phyloP scores from a whole-genome alignment of 2,113 vertebrate genomes.

The Ptychochromis oligacanthus region DNA sequence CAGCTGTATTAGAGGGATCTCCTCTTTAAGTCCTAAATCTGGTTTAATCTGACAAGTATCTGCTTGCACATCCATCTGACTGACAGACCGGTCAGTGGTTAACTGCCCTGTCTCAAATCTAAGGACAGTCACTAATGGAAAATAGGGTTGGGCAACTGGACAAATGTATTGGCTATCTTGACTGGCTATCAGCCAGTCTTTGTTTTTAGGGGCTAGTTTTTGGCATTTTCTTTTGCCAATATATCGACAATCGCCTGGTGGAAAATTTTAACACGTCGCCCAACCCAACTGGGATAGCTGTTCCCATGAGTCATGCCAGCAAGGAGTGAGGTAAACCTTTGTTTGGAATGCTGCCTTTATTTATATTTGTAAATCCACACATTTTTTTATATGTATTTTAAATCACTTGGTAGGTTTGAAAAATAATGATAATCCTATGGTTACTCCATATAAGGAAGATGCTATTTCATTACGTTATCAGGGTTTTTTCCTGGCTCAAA shows the following conservation, averaged over 20 bases:
- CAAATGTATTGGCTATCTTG: background rate
- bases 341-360: background rate
- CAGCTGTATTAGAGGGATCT: conserved; percentile 16
- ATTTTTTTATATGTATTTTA: background rate
- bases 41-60: conserved; percentile 37
- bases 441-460: background rate
- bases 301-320: background rate
- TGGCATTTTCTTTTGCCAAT: background rate
- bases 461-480: too few relatives aligned
- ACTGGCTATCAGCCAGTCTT: background rate
- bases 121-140: background rate
- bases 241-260: background rate
- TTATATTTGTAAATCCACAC: background rate
- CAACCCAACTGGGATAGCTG: background rate
- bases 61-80: background rate
- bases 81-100: background rate
- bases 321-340: background rate
- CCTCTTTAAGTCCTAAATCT: conserved; percentile 2
- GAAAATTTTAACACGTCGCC: background rate
- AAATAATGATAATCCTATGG: background rate
- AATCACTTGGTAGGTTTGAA: background rate
- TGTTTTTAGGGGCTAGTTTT: background rate
- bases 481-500: background rate
- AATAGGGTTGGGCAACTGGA: background rate
- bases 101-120: background rate